These are phyloP conservation scores for Lordiphosa mommai DNA, from an alignment of 1,140 invertebrate genomes.

Conservation along the genomic window DNA sequence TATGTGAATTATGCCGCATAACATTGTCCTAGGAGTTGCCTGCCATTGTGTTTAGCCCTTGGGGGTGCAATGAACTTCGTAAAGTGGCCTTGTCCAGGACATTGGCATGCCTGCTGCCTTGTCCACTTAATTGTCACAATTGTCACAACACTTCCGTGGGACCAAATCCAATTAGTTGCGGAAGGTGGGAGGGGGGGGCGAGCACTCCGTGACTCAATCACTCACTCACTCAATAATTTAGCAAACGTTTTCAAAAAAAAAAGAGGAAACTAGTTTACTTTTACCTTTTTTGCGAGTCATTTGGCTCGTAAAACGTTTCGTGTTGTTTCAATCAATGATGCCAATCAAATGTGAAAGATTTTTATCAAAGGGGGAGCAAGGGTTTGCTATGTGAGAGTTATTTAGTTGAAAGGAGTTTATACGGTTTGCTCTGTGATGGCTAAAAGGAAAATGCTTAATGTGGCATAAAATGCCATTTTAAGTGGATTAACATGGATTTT, in stretches of 20 bases:
- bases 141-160: slow-evolving; percentile 67
- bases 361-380: slow-evolving; percentile 22
- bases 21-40: slow-evolving; percentile 27
- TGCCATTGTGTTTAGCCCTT: slow-evolving; percentile 42
- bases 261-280: slow-evolving; percentile 44
- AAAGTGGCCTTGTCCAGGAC: slow-evolving; percentile 72
- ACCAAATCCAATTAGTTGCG: slow-evolving; percentile 67
- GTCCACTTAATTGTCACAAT: slow-evolving; percentile 65
- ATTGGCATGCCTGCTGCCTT: slow-evolving; percentile 50
- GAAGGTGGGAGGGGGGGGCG: slow-evolving; percentile 1
- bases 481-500: slow-evolving; percentile 9
- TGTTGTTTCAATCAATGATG: slow-evolving; percentile 76
- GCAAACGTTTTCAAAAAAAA: slow-evolving; percentile 23
- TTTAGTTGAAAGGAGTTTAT: not conserved
- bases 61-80: slow-evolving; percentile 67
- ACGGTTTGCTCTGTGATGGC: too few species aligned
- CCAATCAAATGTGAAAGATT: slow-evolving; percentile 71
- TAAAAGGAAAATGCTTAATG: too few species aligned
- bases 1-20: slow-evolving; percentile 76
- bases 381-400: not conserved
- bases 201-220: slow-evolving; percentile 58
- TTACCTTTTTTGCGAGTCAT: slow-evolving; percentile 58
- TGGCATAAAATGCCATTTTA: too few species aligned
- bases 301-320: slow-evolving; percentile 66
- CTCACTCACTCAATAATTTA: slow-evolving; percentile 55